Evolutionary conservation across 2,113 vertebrate genomes (phyloP).

Genomic region (Oryzias javanicus): DNA sequence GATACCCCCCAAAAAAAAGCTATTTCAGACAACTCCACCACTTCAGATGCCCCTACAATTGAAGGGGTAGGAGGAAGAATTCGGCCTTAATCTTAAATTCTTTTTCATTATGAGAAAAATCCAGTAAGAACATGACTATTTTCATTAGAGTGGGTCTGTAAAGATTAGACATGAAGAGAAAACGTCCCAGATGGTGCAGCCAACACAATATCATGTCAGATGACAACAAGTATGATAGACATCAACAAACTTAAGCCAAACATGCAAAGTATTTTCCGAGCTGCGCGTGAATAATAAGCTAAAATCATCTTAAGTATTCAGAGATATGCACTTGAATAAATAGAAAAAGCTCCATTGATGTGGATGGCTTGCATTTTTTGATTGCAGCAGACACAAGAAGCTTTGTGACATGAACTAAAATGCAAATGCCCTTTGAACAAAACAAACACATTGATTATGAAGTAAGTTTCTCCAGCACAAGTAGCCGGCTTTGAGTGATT

Average conservation of each 20-base stretch:
- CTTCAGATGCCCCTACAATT: no score
- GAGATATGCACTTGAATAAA: slow-evolving; percentile 74
- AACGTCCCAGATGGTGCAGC: not conserved
- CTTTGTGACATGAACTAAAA: slow-evolving; percentile 75
- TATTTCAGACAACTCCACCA: no score
- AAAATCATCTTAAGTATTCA: slow-evolving; percentile 71
- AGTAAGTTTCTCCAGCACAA: slow-evolving; percentile 80
- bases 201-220: slow-evolving; percentile 1
- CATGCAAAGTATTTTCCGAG: slow-evolving; percentile 52
- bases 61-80: no score
- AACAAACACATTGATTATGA: slow-evolving; percentile 87
- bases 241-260: slow-evolving; percentile 43
- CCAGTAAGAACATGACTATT: not conserved
- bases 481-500: slow-evolving; percentile 80
- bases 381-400: slow-evolving; percentile 78
- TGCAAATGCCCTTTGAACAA: slow-evolving; percentile 80
- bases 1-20: no score
- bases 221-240: slow-evolving; percentile 12
- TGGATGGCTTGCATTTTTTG: slow-evolving; percentile 77
- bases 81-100: no score
- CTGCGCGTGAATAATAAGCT: slow-evolving; percentile 53
- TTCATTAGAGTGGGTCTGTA: not conserved
- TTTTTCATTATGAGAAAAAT: no score
- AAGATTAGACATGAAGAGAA: slow-evolving; percentile 16
- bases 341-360: slow-evolving; percentile 73